Conservation (phyloP, 2,888 invertebrate genomes). For the Amphipoea oculea region DNA sequence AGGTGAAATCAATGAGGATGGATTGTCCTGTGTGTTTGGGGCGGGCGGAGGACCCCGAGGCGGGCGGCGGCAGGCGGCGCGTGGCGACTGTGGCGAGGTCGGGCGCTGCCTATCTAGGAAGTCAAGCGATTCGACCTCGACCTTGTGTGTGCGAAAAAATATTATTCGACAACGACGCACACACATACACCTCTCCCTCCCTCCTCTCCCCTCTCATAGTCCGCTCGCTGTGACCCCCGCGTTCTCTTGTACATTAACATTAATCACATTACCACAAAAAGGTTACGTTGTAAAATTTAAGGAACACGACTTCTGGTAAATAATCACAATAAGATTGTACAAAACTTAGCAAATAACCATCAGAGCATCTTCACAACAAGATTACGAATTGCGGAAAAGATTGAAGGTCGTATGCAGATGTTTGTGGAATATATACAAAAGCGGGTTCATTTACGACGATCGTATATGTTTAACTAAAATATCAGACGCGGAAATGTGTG, state of each 20-base stretch:
- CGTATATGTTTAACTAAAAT: slow-evolving; percentile 69
- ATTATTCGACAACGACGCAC: slow-evolving; percentile 83
- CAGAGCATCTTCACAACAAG: slow-evolving; percentile 73
- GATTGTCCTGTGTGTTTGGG: slow-evolving; percentile 26
- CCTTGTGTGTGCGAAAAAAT: slow-evolving; percentile 88
- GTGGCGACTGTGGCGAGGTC: slow-evolving; percentile 71
- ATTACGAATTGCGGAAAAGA: slow-evolving; percentile 80
- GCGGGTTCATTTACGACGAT: slow-evolving; percentile 65
- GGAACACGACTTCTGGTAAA: slow-evolving; percentile 41
- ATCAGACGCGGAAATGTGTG: slow-evolving; percentile 73
- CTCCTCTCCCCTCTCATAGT: slow-evolving; percentile 64
- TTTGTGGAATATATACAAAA: slow-evolving; percentile 64
- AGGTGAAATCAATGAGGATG: slow-evolving; percentile 15
- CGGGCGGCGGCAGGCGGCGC: slow-evolving; percentile 50
- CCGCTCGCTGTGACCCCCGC: slow-evolving; percentile 52
- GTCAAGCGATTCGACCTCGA: slow-evolving; percentile 88
- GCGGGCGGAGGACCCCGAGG: slow-evolving; percentile 49
- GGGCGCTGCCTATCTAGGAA: slow-evolving; percentile 85
- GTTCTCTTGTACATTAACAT: slow-evolving; percentile 37
- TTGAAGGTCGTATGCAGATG: slow-evolving; percentile 75
- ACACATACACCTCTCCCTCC: slow-evolving; percentile 61
- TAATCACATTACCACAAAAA: slow-evolving; percentile 43
- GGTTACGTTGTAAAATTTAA: slow-evolving; percentile 24
- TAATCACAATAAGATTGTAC: slow-evolving; percentile 42
- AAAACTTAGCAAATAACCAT: slow-evolving; percentile 57